phyloP scores from a whole-genome alignment of 2,797 vertebrate species.

The Tokudaia tokunoshimensis region DNA sequence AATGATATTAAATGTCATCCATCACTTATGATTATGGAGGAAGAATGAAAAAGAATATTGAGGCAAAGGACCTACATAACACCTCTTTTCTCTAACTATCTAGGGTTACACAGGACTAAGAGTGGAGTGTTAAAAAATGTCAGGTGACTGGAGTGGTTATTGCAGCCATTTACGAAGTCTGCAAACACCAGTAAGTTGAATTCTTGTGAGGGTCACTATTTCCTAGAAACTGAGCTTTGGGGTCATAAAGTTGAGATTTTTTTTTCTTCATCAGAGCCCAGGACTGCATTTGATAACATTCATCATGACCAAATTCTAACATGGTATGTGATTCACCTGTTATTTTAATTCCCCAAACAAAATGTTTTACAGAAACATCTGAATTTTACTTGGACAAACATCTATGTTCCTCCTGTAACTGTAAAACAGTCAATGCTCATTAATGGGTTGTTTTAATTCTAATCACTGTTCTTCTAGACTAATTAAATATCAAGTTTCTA shows the following conservation, averaged over 20 bases:
- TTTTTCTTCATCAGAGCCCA: background rate
- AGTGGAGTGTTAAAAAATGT: background rate
- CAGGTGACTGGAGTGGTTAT: background rate
- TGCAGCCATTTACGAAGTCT: background rate
- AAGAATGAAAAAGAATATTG: background rate
- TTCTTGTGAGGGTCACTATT: background rate
- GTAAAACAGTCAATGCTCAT: background rate
- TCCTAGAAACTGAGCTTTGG: background rate
- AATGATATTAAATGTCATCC: background rate
- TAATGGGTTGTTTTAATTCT: constrained; percentile 15
- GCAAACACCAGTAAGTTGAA: background rate
- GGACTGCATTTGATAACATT: background rate
- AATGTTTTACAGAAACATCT: background rate
- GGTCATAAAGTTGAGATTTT: background rate
- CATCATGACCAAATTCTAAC: background rate
- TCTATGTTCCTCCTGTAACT: background rate
- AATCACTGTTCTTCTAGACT: constrained; percentile 24
- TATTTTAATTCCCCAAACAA: background rate
- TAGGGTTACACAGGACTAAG: background rate
- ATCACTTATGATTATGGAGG: background rate
- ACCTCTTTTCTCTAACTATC: background rate
- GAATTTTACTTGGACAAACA: background rate
- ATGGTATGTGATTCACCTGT: background rate
- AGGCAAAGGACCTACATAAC: background rate
- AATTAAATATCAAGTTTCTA: constrained; percentile 8